phyloP scores from a whole-genome alignment of 2,797 vertebrate genomes.

The Sebastes cheni region DNA sequence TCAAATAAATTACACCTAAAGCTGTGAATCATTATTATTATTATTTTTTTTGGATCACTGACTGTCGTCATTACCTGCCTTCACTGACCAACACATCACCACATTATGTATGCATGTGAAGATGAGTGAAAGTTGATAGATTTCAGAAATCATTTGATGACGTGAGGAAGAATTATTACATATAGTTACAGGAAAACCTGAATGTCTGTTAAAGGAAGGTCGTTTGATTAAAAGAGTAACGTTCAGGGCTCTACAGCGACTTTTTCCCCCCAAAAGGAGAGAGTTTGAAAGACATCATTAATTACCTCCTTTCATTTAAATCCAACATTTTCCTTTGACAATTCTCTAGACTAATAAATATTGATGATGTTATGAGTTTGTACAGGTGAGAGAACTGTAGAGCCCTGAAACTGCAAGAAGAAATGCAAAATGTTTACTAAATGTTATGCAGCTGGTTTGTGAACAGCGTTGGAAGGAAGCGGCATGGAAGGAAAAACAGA shows the following conservation, averaged over 20 bases:
- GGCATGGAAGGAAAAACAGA: conserved; percentile 53
- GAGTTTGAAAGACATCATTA: background rate
- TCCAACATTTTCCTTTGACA: background rate
- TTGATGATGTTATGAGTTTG: background rate
- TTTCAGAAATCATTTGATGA: background rate
- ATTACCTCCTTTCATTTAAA: background rate
- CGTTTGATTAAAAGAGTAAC: conserved; percentile 1
- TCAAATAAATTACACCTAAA: background rate
- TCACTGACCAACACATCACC: background rate
- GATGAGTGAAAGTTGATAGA: background rate
- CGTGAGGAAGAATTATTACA: background rate
- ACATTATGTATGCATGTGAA: background rate
- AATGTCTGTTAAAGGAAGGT: conserved; percentile 16
- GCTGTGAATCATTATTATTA: background rate
- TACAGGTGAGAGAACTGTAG: conserved; percentile 15
- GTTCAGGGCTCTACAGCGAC: conserved; percentile 52
- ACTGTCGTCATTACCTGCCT: background rate
- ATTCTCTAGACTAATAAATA: background rate
- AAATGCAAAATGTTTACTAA: conserved; percentile 40
- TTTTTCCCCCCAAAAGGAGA: background rate
- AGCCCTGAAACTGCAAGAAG: conserved; percentile 38
- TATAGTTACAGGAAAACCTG: background rate
- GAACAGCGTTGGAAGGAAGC: conserved; percentile 66
- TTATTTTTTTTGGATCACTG: background rate
- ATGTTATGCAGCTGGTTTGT: conserved; percentile 49